Evolutionary conservation across 2,113 vertebrate genomes (phyloP).

Genomic region (Sterrhoptilus dennistouni): DNA sequence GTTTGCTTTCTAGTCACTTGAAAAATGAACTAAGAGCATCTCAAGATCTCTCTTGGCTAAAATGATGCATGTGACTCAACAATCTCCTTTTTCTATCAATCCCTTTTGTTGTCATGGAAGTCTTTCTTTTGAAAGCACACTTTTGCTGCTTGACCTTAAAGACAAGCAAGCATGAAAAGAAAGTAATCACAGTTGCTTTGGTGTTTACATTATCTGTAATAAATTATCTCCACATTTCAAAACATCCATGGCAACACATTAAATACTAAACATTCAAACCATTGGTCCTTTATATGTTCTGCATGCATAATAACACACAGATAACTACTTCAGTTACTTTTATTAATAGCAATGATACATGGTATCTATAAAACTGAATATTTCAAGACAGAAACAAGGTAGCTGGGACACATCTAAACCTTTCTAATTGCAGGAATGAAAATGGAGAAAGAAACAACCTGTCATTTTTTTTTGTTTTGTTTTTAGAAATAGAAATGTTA

Average conservation of each 20-base stretch:
- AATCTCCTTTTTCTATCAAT: neutral
- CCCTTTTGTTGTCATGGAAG: constrained; percentile 49
- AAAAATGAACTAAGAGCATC: neutral
- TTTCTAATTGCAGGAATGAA: neutral
- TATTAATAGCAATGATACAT: neutral
- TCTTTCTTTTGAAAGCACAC: neutral
- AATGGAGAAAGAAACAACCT: neutral
- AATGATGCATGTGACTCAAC: neutral
- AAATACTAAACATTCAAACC: neutral
- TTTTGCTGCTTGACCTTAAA: neutral
- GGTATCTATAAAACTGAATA: neutral
- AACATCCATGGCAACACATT: neutral
- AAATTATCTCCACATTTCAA: neutral
- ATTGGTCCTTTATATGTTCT: neutral
- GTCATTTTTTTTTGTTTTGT: neutral
- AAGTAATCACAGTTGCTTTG: neutral
- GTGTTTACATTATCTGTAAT: neutral
- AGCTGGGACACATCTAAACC: neutral
- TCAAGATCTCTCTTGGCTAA: neutral
- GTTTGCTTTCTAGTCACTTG: neutral
- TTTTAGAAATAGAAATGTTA: neutral
- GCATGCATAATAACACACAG: neutral
- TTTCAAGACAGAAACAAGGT: neutral
- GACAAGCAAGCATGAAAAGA: neutral
- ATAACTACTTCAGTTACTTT: neutral